phyloP scores from a whole-genome alignment of 2,797 vertebrate genomes.

The Sebastiscus albofasciatus region DNA sequence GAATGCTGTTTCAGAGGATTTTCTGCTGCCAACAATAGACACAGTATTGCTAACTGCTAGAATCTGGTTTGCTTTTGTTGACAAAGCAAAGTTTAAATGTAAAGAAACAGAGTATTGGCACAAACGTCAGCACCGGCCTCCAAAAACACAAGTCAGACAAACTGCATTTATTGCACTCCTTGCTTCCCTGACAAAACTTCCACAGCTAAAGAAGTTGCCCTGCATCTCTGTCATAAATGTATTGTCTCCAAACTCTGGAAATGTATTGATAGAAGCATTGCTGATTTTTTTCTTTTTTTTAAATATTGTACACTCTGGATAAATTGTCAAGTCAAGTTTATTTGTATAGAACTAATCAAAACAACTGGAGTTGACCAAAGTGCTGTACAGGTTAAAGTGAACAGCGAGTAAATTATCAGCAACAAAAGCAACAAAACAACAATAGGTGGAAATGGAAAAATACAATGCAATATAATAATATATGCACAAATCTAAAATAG shows the following conservation, averaged over 20 bases:
- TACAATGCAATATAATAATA: no score
- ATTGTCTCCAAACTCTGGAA: neutral
- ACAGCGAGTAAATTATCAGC: no score
- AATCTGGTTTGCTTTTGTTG: constrained; percentile 2
- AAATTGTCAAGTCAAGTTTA: neutral
- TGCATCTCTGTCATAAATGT: neutral
- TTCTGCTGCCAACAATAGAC: neutral
- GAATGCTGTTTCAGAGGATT: constrained; percentile 5
- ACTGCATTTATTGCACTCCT: neutral
- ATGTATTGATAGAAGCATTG: neutral
- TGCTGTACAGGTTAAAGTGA: no score
- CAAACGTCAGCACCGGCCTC: constrained; percentile 1
- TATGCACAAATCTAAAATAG: no score
- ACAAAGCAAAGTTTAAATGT: constrained; percentile 17
- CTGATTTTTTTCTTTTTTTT: neutral
- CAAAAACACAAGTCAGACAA: neutral
- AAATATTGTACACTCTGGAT: neutral
- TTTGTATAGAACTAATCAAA: no score
- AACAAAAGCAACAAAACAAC: no score
- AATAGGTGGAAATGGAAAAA: no score
- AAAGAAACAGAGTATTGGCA: constrained; percentile 17
- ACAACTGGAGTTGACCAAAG: no score
- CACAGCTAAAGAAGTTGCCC: neutral
- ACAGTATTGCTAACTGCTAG: neutral
- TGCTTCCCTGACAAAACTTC: neutral